Base-by-base conservation (phyloP, 2,113 vertebrate genomes). In the Mormoops blainvillei region DNA sequence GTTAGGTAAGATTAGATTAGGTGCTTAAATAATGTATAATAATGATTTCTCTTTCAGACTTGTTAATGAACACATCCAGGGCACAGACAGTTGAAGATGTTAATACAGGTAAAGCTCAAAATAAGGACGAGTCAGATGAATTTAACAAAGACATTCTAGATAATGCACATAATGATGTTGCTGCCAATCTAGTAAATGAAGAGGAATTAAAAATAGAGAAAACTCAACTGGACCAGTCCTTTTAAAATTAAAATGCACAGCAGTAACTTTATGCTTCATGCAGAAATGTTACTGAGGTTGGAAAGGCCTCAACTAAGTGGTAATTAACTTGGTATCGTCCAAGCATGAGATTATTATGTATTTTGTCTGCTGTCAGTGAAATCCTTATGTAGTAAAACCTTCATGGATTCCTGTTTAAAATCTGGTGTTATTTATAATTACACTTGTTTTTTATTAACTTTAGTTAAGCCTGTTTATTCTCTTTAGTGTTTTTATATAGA, bases 31-130 rank as follows among this genome's bases (percentile, higher is more conserved):
- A 33, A 45, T 68, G 74, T 77, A 13, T 58, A 85, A 81, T 61
- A 16, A 56, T 41, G 33, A 26, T 80, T 80, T 87, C 14, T 89
- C 50, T 81, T 48, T 0, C 76, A 99, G 98, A 98, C 26, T 54
- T 87, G 5, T 58, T 87, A 56, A 12, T 76, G 20, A 16, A 36
- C 80, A 41, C 45, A n/a, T 24, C 94, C 2, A 26, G 33, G 26
- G 13, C 63, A 45, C 95, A 86, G 48, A 19, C 6, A 0, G 71
- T 76, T 14, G 98, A 98, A 74, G 97, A 97, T 13, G 45, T 80
- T 4, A n/a, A 28, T 18, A 26, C 10, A 41, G 33, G 15, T 1
- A 56, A 41, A 31, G 22, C 80, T 76, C 92, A 82, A 89, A 91
- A 96, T 9, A 45, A 91, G 0, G 0, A 70, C n/a, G 91, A 65